These are phyloP conservation scores for Drosophila chauvacae DNA, from an alignment of 1,140 invertebrate species.

Conservation along the genomic window DNA sequence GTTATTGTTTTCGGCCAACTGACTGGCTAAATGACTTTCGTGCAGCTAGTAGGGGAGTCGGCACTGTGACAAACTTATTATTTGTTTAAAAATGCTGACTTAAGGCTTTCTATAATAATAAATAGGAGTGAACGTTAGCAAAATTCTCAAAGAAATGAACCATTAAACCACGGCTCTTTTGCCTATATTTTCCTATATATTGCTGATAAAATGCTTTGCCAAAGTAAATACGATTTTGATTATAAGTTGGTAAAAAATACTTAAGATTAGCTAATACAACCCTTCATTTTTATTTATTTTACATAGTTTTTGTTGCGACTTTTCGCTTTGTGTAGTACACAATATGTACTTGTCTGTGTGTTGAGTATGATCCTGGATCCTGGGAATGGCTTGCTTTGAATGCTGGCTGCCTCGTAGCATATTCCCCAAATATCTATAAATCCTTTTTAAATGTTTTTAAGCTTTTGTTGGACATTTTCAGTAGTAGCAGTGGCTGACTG, in stretches of 20 bases:
- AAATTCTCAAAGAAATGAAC: too few species aligned
- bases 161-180: too few species aligned
- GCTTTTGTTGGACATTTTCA: slow-evolving; percentile 83
- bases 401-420: slow-evolving; percentile 62
- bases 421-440: slow-evolving; percentile 83
- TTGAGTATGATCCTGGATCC: slow-evolving; percentile 35
- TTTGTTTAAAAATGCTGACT: too few species aligned
- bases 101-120: too few species aligned
- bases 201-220: too few species aligned
- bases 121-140: too few species aligned
- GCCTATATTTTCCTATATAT: too few species aligned
- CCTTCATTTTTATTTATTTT: too few species aligned
- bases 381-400: slow-evolving; percentile 49
- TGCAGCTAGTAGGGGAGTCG: slow-evolving; percentile 28
- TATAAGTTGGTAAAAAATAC: too few species aligned
- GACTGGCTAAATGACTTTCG: slow-evolving; percentile 77
- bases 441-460: slow-evolving; percentile 84
- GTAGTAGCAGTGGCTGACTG: slow-evolving; percentile 40
- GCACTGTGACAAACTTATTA: not conserved
- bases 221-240: too few species aligned
- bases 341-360: slow-evolving; percentile 11
- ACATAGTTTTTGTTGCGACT: not conserved
- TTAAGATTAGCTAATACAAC: not conserved
- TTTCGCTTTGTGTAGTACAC: not conserved
- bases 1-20: slow-evolving; percentile 76